These are phyloP conservation scores for Drosophila parabipectinata DNA, from an alignment of 1,140 invertebrate species.

Conservation along the genomic window DNA sequence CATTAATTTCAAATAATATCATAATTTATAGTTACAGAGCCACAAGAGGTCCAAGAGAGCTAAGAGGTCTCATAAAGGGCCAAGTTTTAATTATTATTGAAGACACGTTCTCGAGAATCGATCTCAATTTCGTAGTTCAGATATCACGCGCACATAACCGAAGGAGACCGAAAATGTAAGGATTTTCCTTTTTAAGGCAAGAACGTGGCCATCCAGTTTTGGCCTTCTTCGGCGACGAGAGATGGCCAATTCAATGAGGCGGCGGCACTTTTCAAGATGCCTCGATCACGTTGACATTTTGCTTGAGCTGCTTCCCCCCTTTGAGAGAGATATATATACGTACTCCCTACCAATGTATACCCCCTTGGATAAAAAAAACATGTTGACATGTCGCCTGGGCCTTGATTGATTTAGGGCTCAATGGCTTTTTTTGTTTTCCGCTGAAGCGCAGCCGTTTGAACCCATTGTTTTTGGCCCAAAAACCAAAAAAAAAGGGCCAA, in stretches of 20 bases:
- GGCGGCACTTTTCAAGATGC: slow-evolving; percentile 77
- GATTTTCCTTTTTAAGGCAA: background rate
- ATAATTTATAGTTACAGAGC: slow-evolving; percentile 74
- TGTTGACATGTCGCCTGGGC: slow-evolving; percentile 71
- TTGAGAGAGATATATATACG: no score
- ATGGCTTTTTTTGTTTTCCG: slow-evolving; percentile 74
- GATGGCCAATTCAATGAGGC: slow-evolving; percentile 54
- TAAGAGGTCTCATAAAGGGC: background rate
- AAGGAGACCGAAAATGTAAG: slow-evolving; percentile 19
- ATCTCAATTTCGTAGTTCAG: slow-evolving; percentile 82
- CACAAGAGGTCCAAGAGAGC: background rate
- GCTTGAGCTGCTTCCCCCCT: slow-evolving; percentile 8
- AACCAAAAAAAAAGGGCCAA: slow-evolving; percentile 5
- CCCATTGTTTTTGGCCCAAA: slow-evolving; percentile 78
- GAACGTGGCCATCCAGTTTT: slow-evolving; percentile 50
- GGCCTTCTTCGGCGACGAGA: slow-evolving; percentile 7
- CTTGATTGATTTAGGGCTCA: slow-evolving; percentile 75
- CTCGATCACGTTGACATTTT: slow-evolving; percentile 78
- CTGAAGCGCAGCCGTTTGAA: slow-evolving; percentile 77
- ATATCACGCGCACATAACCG: slow-evolving; percentile 66
- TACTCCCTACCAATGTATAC: background rate
- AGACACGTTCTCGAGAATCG: slow-evolving; percentile 70
- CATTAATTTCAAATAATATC: slow-evolving; percentile 79
- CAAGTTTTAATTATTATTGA: slow-evolving; percentile 41
- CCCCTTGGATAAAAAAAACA: slow-evolving; percentile 10